Base-by-base conservation (phyloP, 2,797 vertebrate species). In the Myotis vivesi region DNA sequence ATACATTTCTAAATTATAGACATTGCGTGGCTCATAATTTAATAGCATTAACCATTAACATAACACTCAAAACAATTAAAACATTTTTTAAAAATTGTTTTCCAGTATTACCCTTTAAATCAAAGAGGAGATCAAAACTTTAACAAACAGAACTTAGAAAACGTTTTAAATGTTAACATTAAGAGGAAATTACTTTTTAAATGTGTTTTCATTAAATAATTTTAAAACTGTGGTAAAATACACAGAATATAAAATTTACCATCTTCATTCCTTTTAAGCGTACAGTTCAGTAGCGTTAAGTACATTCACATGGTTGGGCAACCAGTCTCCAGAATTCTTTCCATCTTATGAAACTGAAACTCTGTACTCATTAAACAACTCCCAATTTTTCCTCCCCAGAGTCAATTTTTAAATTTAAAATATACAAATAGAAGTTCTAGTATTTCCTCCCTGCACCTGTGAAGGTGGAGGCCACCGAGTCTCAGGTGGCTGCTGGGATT, bases 111-210 rank as follows among this genome's bases (percentile, higher is more conserved):
- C n/a, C 23, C 23, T 91, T 84, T 84, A 92, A 83, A 85, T 76
- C 20, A 82, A 57, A 82, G 22, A 79, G 28, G 28, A 90, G 84
- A 75, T 87, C 57, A 87, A 89, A 94, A 83, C n/a, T 64, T 4
- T 87, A 68, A 69, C 5, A 81, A 69, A 92, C 71, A 73, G 71
- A 79, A 83, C 73, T 73, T 87, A 69, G 62, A 62, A 89, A 89
- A 64, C n/a, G 51, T 51, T 92, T 92, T n/a, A 91, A 46, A 92
- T 76, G 94, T 95, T 95, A 80, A 85, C 57, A 53, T 28, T 28
- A 23, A 44, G 7, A 87, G 30, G 53, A 83, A 91, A 62, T 88
- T 91, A 66, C 22, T 83, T 93, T 89, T 53, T 46, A 77, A 81
- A n/a, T 46, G 73, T 33, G 36, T 71, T 87, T 71, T 92, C 25